These are phyloP conservation scores for Macrostomum lignano DNA, from an alignment of 1,140 invertebrate genomes.

Conservation along the genomic window DNA sequence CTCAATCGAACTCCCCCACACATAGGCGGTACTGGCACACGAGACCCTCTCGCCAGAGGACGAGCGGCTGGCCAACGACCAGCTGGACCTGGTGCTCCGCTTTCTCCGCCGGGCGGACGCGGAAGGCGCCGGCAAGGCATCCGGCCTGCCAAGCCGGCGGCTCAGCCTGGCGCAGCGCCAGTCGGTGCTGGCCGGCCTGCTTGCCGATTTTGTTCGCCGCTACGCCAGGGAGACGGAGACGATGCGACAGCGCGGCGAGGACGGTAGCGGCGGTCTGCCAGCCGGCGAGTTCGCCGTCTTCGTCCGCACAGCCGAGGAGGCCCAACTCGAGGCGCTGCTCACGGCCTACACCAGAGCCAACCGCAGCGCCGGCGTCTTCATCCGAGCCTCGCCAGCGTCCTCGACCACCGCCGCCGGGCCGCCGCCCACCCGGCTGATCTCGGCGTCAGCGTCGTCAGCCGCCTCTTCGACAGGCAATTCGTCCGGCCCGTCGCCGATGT, in stretches of 20 bases:
- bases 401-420: background rate
- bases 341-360: conserved; percentile 36
- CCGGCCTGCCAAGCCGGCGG: conserved; percentile 36
- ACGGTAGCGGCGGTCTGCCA: too few species aligned
- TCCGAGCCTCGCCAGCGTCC: conserved; percentile 13
- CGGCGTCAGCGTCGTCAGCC: background rate
- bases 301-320: conserved; percentile 27
- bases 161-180: conserved; percentile 50
- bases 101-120: conserved; percentile 50
- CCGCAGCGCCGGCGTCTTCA: conserved; percentile 36
- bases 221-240: background rate
- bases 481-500: background rate
- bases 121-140: conserved; percentile 24
- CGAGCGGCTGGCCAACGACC: conserved; percentile 15
- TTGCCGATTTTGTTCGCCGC: conserved; percentile 56
- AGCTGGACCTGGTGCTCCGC: conserved; percentile 36
- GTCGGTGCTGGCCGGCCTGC: conserved; percentile 55
- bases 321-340: conserved; percentile 36
- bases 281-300: conserved; percentile 8
- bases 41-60: background rate
- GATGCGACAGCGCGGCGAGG: too few species aligned
- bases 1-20: too few species aligned
- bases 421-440: background rate
- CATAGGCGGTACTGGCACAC: too few species aligned
- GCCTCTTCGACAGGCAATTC: conserved; percentile 1